Percentiles rank a stretch among this genome's conserved stretches.
Conservation (phyloP, 1,140 invertebrate species). For the Eulimnadia texana region DNA sequence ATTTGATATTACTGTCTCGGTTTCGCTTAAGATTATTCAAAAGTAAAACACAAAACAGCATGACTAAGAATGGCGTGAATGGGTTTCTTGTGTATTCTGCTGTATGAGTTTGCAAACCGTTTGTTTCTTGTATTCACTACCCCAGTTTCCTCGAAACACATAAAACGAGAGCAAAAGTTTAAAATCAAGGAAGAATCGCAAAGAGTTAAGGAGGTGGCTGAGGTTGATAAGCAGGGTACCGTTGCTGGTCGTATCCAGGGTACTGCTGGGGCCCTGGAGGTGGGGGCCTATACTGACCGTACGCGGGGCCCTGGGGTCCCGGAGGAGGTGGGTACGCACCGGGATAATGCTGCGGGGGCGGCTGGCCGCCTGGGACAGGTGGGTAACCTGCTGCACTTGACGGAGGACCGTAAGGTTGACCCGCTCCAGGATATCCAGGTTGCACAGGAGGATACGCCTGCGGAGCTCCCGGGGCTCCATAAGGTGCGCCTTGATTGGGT, state of each 20-base stretch:
- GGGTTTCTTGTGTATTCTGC: too few species aligned
- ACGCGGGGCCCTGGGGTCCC: constrained; percentile 26
- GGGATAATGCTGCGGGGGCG: constrained; percentile 22
- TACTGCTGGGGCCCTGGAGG: constrained; percentile 13
- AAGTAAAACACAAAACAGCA: too few species aligned
- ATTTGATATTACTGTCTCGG: too few species aligned
- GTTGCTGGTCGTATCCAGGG: constrained; percentile 13
- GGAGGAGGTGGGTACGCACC: constrained; percentile 32
- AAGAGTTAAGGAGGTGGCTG: constrained; percentile 9
- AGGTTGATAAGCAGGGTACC: constrained; percentile 9
- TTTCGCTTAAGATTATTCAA: too few species aligned
- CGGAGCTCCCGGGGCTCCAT: constrained; percentile 18
- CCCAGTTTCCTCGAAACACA: not conserved
- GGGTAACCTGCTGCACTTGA: constrained; percentile 19
- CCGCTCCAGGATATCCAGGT: constrained; percentile 14
- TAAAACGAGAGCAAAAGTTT: not conserved
- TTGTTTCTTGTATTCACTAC: not conserved
- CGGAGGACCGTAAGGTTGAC: constrained; percentile 21
- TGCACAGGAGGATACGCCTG: constrained; percentile 20
- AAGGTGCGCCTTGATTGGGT: constrained; percentile 3
- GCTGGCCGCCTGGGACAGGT: constrained; percentile 21
- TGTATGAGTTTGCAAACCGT: too few species aligned
- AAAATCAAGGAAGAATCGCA: not conserved
- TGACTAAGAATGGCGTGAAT: too few species aligned
- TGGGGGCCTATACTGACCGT: constrained; percentile 21